A percentile compares a stretch with the other conserved stretches of the same genome.
These are phyloP conservation scores for Cyphomyrmex costatus DNA, from an alignment of 1,140 invertebrate species.

Conservation along the genomic window DNA sequence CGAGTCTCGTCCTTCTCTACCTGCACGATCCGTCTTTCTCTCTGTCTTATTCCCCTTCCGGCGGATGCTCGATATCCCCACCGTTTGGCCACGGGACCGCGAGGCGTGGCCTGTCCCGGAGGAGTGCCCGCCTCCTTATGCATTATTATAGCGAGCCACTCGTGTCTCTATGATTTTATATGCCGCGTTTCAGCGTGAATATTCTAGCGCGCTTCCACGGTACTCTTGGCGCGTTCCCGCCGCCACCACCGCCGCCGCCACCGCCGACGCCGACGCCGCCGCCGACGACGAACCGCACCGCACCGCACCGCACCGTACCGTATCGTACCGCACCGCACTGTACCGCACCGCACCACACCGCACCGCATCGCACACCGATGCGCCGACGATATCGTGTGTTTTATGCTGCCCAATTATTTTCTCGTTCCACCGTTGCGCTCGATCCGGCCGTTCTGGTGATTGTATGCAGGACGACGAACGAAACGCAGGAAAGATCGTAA, in stretches of 20 bases:
- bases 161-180: conserved; percentile 86
- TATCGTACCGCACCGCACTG: neutral
- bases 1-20: conserved; percentile 54
- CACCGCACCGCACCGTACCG: neutral
- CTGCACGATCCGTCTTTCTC: conserved; percentile 52
- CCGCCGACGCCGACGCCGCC: neutral
- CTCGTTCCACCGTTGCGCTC: conserved; percentile 50
- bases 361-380: conserved; percentile 22
- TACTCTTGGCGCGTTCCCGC: conserved; percentile 31
- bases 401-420: conserved; percentile 61
- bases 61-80: conserved; percentile 65
- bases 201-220: conserved; percentile 76
- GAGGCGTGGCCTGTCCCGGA: conserved; percentile 63
- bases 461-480: conserved; percentile 26
- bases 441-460: conserved; percentile 25
- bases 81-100: conserved; percentile 30
- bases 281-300: too few species aligned
- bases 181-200: conserved; percentile 81
- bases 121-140: conserved; percentile 84
- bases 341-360: neutral
- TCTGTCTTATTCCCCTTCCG: conserved; percentile 69
- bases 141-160: conserved; percentile 85
- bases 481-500: conserved; percentile 1
- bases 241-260: neutral
- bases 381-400: conserved; percentile 55